Conservation (phyloP, 1,140 invertebrate genomes). For the Drosophila grimshawi region DNA sequence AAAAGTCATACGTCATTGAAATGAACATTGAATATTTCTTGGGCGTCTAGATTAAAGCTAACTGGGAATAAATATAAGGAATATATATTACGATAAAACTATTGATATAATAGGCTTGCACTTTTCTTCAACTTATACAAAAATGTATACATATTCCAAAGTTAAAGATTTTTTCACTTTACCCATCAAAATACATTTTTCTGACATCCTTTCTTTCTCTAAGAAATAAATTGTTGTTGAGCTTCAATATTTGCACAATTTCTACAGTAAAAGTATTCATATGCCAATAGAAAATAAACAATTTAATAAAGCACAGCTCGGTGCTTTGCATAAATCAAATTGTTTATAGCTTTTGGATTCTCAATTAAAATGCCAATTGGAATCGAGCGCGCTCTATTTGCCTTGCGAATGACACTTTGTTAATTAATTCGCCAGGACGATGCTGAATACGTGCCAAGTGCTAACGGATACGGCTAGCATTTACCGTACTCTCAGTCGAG, state of each 20-base stretch:
- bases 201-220: too few relatives aligned
- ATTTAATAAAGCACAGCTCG: not conserved
- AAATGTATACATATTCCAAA: not conserved
- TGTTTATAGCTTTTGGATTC: slow-evolving; percentile 46
- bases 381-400: slow-evolving; percentile 33
- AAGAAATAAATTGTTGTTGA: too few relatives aligned
- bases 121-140: too few relatives aligned
- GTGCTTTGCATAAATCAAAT: slow-evolving; percentile 17
- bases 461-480: slow-evolving; percentile 9
- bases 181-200: too few relatives aligned
- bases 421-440: slow-evolving; percentile 36
- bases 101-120: too few relatives aligned
- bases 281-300: not conserved
- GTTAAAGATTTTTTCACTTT: not conserved
- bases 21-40: too few relatives aligned
- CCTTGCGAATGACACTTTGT: slow-evolving; percentile 43
- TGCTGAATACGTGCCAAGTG: not conserved
- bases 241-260: too few relatives aligned
- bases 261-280: too few relatives aligned
- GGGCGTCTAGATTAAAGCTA: too few relatives aligned
- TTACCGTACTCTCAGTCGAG: slow-evolving; percentile 9
- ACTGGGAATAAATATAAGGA: too few relatives aligned
- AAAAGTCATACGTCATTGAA: too few relatives aligned
- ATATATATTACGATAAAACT: too few relatives aligned
- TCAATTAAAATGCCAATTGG: slow-evolving; percentile 53